phyloP scores from a whole-genome alignment of 2,797 vertebrate genomes.

The Pangasius mekongensis region DNA sequence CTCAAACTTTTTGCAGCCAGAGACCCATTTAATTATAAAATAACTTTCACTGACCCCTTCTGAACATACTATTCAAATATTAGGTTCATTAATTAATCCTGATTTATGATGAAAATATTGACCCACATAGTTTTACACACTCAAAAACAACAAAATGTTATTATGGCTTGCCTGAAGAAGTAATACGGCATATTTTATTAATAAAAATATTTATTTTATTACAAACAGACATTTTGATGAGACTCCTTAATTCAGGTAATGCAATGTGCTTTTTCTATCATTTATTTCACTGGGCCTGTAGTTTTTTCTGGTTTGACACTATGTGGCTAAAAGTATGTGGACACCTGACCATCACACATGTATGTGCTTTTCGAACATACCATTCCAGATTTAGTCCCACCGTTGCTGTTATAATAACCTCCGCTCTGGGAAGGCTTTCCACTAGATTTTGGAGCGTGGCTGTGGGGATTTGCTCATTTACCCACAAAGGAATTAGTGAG shows the following conservation, averaged over 20 bases:
- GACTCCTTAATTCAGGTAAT: not conserved
- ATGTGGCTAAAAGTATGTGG: not conserved
- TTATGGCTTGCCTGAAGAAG: not conserved
- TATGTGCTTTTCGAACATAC: not conserved
- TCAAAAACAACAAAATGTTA: not conserved
- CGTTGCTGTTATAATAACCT: not conserved
- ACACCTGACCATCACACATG: not conserved
- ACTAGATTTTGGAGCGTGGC: not conserved
- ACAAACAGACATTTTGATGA: not conserved
- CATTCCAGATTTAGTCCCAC: not conserved
- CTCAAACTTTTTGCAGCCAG: not conserved
- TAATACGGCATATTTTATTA: not conserved
- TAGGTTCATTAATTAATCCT: not conserved
- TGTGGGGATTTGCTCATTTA: not conserved
- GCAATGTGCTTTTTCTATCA: not conserved
- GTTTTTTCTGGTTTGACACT: not conserved
- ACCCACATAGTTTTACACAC: not conserved
- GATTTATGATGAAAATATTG: not conserved
- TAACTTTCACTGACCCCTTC: not conserved
- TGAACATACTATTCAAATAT: not conserved
- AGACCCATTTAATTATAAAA: not conserved
- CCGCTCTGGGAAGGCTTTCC: no score
- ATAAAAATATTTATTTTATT: not conserved
- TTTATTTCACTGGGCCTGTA: not conserved
- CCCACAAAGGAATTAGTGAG: not conserved